These are phyloP conservation scores for Chloebia gouldiae DNA, from an alignment of 2,113 vertebrate genomes.

Conservation along the genomic window DNA sequence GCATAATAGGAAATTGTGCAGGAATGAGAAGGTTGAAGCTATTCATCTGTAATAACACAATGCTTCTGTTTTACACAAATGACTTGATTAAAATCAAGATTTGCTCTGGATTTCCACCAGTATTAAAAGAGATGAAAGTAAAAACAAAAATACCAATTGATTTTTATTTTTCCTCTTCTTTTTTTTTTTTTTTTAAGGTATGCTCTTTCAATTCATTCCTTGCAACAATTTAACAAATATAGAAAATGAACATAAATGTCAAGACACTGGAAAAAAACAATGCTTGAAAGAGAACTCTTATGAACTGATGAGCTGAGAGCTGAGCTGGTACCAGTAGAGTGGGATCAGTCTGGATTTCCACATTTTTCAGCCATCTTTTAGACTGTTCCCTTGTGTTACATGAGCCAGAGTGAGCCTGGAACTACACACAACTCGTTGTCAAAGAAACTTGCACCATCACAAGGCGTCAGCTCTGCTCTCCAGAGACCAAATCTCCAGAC, in stretches of 20 bases:
- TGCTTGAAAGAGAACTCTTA: neutral
- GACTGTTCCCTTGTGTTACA: slow-evolving; percentile 71
- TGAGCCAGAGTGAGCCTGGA: slow-evolving; percentile 68
- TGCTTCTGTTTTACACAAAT: neutral
- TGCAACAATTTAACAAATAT: neutral
- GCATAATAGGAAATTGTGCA: neutral
- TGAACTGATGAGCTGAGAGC: neutral
- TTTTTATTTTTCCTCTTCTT: neutral
- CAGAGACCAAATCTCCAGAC: slow-evolving; percentile 71
- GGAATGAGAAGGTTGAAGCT: neutral
- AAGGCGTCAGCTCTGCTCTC: slow-evolving; percentile 74
- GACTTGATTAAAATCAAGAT: neutral
- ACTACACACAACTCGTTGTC: slow-evolving; percentile 65
- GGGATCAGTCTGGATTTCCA: neutral
- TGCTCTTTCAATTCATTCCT: neutral
- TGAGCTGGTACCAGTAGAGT: neutral
- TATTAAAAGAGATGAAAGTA: neutral
- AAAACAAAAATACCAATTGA: neutral
- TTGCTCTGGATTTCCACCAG: neutral
- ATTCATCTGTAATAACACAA: neutral
- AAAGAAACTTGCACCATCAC: slow-evolving; percentile 78
- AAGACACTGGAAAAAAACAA: neutral
- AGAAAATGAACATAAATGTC: neutral
- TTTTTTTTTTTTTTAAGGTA: neutral
- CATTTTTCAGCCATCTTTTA: slow-evolving; percentile 14